phyloP scores from a whole-genome alignment of 2,888 invertebrate species.

The Congeria kusceri region DNA sequence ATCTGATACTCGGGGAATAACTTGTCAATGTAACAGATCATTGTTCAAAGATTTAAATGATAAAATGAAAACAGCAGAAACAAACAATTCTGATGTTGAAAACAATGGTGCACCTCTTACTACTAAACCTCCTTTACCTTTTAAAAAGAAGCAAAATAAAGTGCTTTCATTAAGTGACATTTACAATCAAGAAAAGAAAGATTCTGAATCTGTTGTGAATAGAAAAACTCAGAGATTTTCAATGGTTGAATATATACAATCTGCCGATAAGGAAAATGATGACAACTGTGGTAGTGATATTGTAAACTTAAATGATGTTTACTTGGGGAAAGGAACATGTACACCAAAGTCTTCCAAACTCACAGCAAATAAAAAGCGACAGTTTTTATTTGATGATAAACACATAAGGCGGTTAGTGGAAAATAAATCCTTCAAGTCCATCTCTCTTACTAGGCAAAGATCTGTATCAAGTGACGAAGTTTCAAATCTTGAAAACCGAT shows the following conservation, averaged over 20 bases:
- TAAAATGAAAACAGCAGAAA: not conserved
- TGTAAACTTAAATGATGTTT: too few species aligned
- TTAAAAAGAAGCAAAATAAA: slow-evolving; percentile 21
- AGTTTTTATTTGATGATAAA: slow-evolving; percentile 51
- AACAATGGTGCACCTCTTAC: not conserved
- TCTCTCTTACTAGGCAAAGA: slow-evolving; percentile 7
- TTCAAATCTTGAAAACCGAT: not conserved
- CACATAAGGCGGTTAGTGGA: slow-evolving; percentile 15
- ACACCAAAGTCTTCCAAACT: not conserved
- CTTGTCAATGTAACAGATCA: too few species aligned
- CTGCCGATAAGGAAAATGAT: too few species aligned
- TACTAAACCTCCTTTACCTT: slow-evolving; percentile 55
- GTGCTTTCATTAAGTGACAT: slow-evolving; percentile 53
- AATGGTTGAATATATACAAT: slow-evolving; percentile 23
- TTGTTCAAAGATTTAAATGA: not conserved
- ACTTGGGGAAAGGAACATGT: not conserved
- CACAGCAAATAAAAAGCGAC: not conserved
- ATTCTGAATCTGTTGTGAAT: not conserved
- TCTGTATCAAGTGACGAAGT: slow-evolving; percentile 59
- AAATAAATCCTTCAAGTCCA: slow-evolving; percentile 27
- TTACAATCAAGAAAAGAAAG: slow-evolving; percentile 6
- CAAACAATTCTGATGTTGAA: not conserved
- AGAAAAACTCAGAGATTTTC: slow-evolving; percentile 24
- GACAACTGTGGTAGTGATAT: too few species aligned
- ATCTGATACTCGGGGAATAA: too few species aligned